Percentiles rank a stretch among this genome's conserved stretches.
phyloP scores from a whole-genome alignment of 1,140 invertebrate species.

The Armadillidium nasatum region DNA sequence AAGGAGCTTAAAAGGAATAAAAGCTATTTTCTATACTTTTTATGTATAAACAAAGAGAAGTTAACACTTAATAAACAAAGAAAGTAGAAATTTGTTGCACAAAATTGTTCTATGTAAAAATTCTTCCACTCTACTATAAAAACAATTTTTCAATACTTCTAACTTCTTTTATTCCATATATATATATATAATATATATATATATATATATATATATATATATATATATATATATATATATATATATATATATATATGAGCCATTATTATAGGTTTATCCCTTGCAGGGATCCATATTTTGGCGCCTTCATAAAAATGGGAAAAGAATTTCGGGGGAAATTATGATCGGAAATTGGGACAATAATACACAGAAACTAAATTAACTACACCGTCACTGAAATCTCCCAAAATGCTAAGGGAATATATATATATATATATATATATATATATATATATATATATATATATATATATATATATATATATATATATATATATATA shows the following conservation, averaged over 20 bases:
- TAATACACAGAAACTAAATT: no score
- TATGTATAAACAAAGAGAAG: neutral
- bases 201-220: constrained; percentile 15
- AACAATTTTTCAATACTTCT: neutral
- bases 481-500: no score
- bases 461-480: no score
- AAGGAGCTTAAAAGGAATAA: neutral
- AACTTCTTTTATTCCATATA: neutral
- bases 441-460: no score
- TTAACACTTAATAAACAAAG: no score
- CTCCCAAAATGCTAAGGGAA: no score
- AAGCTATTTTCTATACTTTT: neutral
- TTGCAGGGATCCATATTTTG: neutral
- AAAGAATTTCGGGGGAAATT: neutral
- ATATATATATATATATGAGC: neutral
- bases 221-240: constrained; percentile 14
- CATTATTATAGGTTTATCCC: neutral
- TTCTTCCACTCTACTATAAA: neutral
- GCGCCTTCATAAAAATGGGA: constrained; percentile 3
- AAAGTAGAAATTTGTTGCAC: no score
- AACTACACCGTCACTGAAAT: no score
- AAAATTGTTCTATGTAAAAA: no score
- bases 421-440: no score
- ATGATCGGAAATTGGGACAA: neutral
- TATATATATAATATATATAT: neutral